Base-by-base conservation (phyloP, 2,888 invertebrate species). In the Mesochorus sp. region DNA sequence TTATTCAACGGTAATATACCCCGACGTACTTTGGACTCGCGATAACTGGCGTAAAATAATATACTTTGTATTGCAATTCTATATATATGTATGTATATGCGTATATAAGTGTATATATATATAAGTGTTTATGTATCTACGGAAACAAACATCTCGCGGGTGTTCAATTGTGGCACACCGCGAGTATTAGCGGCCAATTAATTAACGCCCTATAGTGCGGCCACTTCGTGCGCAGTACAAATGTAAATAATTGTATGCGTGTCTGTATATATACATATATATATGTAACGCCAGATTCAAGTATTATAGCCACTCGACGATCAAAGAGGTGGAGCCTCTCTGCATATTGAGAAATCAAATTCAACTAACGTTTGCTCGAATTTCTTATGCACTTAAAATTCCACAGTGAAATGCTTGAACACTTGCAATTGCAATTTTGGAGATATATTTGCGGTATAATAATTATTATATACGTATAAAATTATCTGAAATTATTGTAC, bases 181-280 rank as follows among this genome's bases (percentile, higher is more conserved):
- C 57, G 57, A 44, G 61, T 74, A 74, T 74, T 67, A 67, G 64
- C 57, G 70, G 68, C 66, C 64, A 64, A 74, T 78, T 78, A 78
- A 78, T 78, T 78, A 70, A 61, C 62, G 73, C 34, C 47, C 73
- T 28, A 70, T n/a, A n/a, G n/a, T n/a, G 64, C 64, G 44, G 24
- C 70, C 51, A 68, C 67, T 73, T 64, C 42, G 51, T 66, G 31
- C 28, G 42, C 49, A 59, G 34, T 57, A 19, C 8, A 14, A 21
- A 34, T 10, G 1, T 6, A 21, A 21, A n/a, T n/a, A n/a, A n/a
- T n/a, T n/a, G n/a, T n/a, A n/a, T n/a, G n/a, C n/a, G n/a, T 8
- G 6, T 19, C n/a, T 17, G 34, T 12, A 19, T 10, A n/a, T 28
- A 14, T 8, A 19, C 6, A 19, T 17, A 55, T 5, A 31, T 8